Base-by-base conservation (phyloP, 1,140 invertebrate genomes). In the Drosophila eugracilis region DNA sequence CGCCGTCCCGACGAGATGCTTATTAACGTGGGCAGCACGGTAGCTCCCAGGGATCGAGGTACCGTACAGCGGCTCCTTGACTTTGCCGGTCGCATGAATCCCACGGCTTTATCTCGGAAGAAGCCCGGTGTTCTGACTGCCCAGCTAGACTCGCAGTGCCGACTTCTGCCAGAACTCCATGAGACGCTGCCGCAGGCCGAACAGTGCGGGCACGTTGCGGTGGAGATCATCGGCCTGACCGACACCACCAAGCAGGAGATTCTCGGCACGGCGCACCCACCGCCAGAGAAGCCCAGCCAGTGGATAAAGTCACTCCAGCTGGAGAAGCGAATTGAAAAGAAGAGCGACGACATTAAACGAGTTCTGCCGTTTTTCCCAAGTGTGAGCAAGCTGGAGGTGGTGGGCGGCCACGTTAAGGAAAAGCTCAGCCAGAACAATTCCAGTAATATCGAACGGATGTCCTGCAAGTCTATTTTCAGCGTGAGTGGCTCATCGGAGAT, bases 181-280 rank as follows among this genome's bases (percentile, higher is more conserved):
- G 81, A 91, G 54, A 91, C 89, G 0, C 45, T 88, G 5, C 89
- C 89, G 0, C 28, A 17, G 4, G 21, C 81, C 3, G 89, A 90
- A 45, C 45, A n/a, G 1, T 1, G 12, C 2, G 54, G 60, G 0
- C 1, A 5, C 2, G 9, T 12, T 1, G 7, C 19, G 6, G 5
- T 83, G 1, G 89, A 89, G 55, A 67, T 91, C 3, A 52, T 22
- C n/a, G 89, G 89, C 0, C 21, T 91, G 4, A 53, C 85, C 7
- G 19, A 24, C 0, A 5, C 55, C 5, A 73, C 59, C 0, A 76
- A 71, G 34, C 15, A 37, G 19, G 89, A 90, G 44, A 65, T 83
- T 5, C 15, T 89, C 39, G 72, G 80, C 9, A 47, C 6, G 24
- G 4, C 14, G 1, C 1, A n/a, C 0, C 6, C 26, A 0, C 24